Evolutionary conservation across 2,797 vertebrate species (phyloP).

Genomic region (Acestrorhynchus altus): DNA sequence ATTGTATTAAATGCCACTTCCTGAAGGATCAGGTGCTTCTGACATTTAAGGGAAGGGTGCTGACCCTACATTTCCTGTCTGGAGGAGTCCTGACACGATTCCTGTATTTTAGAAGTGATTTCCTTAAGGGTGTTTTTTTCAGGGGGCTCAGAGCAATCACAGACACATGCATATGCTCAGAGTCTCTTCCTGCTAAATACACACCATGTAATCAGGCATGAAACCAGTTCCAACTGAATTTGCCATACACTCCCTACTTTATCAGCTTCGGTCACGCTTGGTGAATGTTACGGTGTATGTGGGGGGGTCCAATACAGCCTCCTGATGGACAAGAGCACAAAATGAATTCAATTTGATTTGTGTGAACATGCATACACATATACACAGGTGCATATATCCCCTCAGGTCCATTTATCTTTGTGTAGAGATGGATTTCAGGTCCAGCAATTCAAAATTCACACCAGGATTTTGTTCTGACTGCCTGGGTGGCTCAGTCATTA

Average conservation of each 20-base stretch:
- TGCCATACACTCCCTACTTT: constrained; percentile 45
- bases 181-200: neutral
- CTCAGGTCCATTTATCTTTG: neutral
- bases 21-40: constrained; percentile 29
- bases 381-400: constrained; percentile 36
- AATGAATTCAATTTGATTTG: neutral
- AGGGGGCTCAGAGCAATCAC: constrained; percentile 23
- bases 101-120: constrained; percentile 37
- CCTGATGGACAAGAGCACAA: neutral
- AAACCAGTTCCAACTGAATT: constrained; percentile 42
- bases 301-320: constrained; percentile 14
- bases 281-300: constrained; percentile 27
- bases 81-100: constrained; percentile 22
- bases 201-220: constrained; percentile 33
- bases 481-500: no score
- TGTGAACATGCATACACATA: neutral
- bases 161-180: constrained; percentile 12
- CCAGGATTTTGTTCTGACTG: no score
- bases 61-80: constrained; percentile 30
- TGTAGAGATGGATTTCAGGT: no score
- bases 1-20: constrained; percentile 27
- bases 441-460: no score
- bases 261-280: constrained; percentile 35
- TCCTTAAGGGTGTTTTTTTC: constrained; percentile 23
- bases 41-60: constrained; percentile 21